Percentiles rank a stretch among this genome's conserved stretches.
Conservation (phyloP, 2,113 vertebrate species). For the Mormyrus iriodes region DNA sequence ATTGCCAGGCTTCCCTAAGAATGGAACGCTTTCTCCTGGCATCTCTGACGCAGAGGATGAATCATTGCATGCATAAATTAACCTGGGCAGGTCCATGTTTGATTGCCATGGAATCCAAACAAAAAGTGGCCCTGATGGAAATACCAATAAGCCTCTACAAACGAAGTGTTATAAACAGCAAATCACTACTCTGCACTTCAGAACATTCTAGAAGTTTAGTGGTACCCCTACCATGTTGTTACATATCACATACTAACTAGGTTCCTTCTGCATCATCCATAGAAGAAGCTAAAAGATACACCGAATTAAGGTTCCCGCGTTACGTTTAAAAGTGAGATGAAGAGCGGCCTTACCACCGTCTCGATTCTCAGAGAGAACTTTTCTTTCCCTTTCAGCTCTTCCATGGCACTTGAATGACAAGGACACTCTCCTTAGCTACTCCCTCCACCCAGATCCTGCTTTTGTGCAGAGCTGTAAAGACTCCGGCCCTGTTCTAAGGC, state of each 20-base stretch:
- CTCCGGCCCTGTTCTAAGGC: slow-evolving; percentile 14
- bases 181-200: neutral
- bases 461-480: slow-evolving; percentile 7
- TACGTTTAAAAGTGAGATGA: neutral
- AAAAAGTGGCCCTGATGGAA: slow-evolving; percentile 30
- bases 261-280: neutral
- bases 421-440: neutral
- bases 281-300: neutral
- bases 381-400: slow-evolving; percentile 18
- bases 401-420: neutral
- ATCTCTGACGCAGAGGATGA: neutral
- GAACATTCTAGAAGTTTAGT: neutral
- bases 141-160: neutral
- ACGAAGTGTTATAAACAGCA: neutral
- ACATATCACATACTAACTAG: neutral
- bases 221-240: neutral
- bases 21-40: neutral
- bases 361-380: slow-evolving; percentile 37
- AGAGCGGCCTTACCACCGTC: slow-evolving; percentile 13
- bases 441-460: neutral
- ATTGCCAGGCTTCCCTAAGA: neutral
- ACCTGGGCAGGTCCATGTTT: neutral
- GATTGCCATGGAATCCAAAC: slow-evolving; percentile 44
- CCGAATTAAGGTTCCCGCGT: neutral
- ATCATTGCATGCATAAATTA: neutral